Evolutionary conservation across 1,140 invertebrate species (phyloP), one percentile per base, ranked within the genome.

Genomic region (Pachyrhynchus sulphureomaculatus): DNA sequence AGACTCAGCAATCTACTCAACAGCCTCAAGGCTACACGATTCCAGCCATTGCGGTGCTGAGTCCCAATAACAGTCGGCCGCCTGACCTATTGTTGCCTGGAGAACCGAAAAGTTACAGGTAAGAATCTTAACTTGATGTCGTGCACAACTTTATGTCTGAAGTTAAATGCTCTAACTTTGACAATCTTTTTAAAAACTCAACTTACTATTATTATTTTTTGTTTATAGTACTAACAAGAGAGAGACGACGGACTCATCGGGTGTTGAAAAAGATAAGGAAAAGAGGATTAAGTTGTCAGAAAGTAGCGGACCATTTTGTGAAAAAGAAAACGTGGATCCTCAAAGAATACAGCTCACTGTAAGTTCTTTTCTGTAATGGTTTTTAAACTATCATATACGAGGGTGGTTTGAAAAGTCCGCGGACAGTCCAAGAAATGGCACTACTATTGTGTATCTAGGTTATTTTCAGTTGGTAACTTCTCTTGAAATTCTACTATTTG

Each of bases 41-140:
- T 61, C 75, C 75, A 23, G 65, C 75, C 4, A 76, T 77, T 37
- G 74, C 74, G 9, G 73, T 77, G 34, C 54, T 77, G 63, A 77
- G 75, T 70, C 75, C 75, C 10, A 77, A 75, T 47, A 77, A 77
- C 48, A 65, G 73, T 59, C 51, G 71, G 45, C 64, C 68, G 8
- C 67, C 69, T 20, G 74, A 75, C 47, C 45, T 72, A 23, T 23
- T 72, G 9, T 62, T 73, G 53, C 53, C 64, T 21, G 64, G 66
- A 42, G 52, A 44, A n/a, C 10, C 52, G 2, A 56, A 62, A 32
- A 21, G 36, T 20, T 42, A 39, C 9, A 41, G 60, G 59, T 61
- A 26, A 49, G 24, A 6, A n/a, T 21, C 2, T 39, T 36, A n/a
- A n/a, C n/a, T n/a, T n/a, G n/a, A n/a, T n/a, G n/a, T n/a, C n/a